These are phyloP conservation scores for Paramisgurnus dabryanus DNA, from an alignment of 2,113 vertebrate genomes.

Conservation along the genomic window DNA sequence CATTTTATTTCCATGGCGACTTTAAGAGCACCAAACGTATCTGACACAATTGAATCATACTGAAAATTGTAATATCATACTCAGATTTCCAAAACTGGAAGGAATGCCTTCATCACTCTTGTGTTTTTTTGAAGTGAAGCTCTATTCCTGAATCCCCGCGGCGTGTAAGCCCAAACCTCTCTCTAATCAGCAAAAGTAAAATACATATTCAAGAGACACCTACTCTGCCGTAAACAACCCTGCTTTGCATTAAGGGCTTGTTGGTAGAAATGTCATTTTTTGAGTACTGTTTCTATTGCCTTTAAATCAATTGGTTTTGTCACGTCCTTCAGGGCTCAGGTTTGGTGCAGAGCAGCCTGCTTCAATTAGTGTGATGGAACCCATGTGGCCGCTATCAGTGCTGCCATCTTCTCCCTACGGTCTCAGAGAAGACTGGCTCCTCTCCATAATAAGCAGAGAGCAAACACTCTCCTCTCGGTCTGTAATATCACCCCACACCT, in stretches of 20 bases:
- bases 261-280: conserved; percentile 60
- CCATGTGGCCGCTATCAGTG: conserved; percentile 64
- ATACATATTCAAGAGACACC: conserved; percentile 54
- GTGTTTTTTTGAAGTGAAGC: conserved; percentile 39
- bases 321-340: conserved; percentile 58
- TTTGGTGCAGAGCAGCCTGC: conserved; percentile 59
- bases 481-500: conserved; percentile 53
- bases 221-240: conserved; percentile 48
- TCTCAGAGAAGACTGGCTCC: conserved; percentile 58
- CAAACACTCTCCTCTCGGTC: conserved; percentile 54
- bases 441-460: conserved; percentile 61
- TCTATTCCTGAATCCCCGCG: conserved; percentile 36
- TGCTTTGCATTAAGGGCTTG: conserved; percentile 58
- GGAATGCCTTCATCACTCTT: conserved; percentile 40
- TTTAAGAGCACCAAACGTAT: background rate
- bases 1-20: too few species aligned
- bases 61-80: conserved; percentile 44
- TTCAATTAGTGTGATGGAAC: conserved; percentile 68
- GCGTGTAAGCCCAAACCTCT: conserved; percentile 34
- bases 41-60: conserved; percentile 21
- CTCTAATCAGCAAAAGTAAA: conserved; percentile 48
- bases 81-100: conserved; percentile 38
- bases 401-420: conserved; percentile 60
- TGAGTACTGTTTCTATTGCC: conserved; percentile 57
- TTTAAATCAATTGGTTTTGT: conserved; percentile 65